A percentile compares a stretch with the other conserved stretches of the same genome.
These are phyloP conservation scores for Diorhabda carinulata DNA, from an alignment of 1,140 invertebrate species.

Conservation along the genomic window DNA sequence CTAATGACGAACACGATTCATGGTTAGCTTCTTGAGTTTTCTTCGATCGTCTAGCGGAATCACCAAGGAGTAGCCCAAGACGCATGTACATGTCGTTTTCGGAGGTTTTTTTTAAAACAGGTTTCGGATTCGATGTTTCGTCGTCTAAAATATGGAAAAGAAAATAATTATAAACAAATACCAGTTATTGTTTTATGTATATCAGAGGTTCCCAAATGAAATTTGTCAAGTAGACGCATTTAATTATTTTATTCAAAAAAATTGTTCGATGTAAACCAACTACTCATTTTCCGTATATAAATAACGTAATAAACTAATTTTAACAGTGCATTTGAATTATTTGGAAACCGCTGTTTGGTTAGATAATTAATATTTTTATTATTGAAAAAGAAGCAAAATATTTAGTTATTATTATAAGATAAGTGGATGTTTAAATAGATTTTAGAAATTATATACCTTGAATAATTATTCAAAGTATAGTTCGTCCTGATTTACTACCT, in stretches of 20 bases:
- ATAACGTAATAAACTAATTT: no score
- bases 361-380: no score
- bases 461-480: no score
- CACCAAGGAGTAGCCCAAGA: slow-evolving; percentile 76
- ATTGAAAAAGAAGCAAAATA: no score
- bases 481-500: no score
- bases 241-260: neutral
- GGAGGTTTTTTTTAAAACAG: slow-evolving; percentile 54
- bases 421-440: no score
- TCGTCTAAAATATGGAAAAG: slow-evolving; percentile 55
- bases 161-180: slow-evolving; percentile 5
- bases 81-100: slow-evolving; percentile 82
- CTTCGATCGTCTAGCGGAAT: slow-evolving; percentile 52
- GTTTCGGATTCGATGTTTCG: slow-evolving; percentile 62
- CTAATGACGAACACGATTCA: slow-evolving; percentile 64
- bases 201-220: neutral
- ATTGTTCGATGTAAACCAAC: neutral
- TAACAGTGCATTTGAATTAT: no score
- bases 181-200: no score
- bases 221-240: no score
- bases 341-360: no score
- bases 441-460: no score
- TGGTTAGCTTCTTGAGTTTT: slow-evolving; percentile 50
- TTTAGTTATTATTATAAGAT: no score
- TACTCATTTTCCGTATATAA: neutral